Evolutionary conservation across 2,797 vertebrate genomes (phyloP).

Genomic region (Lophius americanus): DNA sequence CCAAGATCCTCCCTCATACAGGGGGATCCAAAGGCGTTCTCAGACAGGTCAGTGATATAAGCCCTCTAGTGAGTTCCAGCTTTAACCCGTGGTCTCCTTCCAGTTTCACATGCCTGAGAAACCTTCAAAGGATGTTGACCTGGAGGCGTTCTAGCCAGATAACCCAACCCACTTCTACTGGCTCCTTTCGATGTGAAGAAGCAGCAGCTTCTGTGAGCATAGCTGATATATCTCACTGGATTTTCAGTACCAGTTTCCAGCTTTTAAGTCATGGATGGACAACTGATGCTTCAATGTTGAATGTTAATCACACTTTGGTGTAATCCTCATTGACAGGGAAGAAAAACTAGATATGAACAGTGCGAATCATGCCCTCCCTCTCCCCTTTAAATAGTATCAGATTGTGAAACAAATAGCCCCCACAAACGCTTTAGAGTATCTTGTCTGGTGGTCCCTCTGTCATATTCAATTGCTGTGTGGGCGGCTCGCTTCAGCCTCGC

Average conservation of each 20-base stretch:
- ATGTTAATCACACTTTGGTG: background rate
- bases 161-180: too few species aligned
- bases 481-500: slow-evolving; percentile 54
- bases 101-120: too few species aligned
- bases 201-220: background rate
- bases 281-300: background rate
- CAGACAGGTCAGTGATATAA: too few species aligned
- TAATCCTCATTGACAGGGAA: slow-evolving; percentile 6
- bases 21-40: too few species aligned
- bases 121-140: too few species aligned
- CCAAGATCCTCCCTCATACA: too few species aligned
- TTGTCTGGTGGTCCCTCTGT: slow-evolving; percentile 48
- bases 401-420: slow-evolving; percentile 37
- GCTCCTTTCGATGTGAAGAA: too few species aligned
- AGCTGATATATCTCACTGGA: background rate
- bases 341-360: slow-evolving; percentile 15
- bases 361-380: slow-evolving; percentile 9
- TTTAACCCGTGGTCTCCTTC: too few species aligned
- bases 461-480: slow-evolving; percentile 49
- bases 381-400: slow-evolving; percentile 44
- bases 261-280: background rate
- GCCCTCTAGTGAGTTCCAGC: too few species aligned
- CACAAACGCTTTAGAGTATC: slow-evolving; percentile 34
- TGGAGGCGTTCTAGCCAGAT: too few species aligned
- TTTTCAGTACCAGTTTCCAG: background rate